phyloP scores from a whole-genome alignment of 2,888 invertebrate species.

The Lottia scabra region DNA sequence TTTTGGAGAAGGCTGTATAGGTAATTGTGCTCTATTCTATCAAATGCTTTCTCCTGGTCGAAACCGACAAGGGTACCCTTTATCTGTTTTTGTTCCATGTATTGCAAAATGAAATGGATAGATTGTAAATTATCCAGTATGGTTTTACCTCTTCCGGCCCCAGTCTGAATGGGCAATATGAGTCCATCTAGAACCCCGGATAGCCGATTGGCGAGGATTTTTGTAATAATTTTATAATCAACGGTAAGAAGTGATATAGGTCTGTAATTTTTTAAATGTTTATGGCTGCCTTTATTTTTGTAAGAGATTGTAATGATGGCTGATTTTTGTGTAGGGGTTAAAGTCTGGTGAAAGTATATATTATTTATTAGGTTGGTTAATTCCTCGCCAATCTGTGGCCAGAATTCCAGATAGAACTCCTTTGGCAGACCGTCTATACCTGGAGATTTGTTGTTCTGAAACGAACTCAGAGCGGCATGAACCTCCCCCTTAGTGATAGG shows the following conservation, averaged over 20 bases:
- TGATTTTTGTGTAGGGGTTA: not conserved
- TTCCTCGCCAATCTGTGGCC: not conserved
- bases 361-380: not conserved
- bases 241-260: not conserved
- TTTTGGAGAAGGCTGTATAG: not conserved
- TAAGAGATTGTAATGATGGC: not conserved
- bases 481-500: not conserved
- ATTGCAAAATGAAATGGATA: not conserved
- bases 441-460: too few relatives aligned
- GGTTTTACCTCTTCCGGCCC: not conserved
- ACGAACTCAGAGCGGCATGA: too few relatives aligned
- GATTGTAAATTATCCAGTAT: not conserved
- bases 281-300: not conserved
- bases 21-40: not conserved
- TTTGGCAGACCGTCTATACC: too few relatives aligned
- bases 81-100: not conserved
- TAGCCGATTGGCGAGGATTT: not conserved
- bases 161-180: not conserved
- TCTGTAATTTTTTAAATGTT: not conserved
- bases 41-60: slow-evolving; percentile 1
- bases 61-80: not conserved
- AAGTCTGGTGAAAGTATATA: not conserved
- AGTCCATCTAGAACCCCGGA: not conserved
- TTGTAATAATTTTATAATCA: not conserved
- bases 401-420: not conserved